These are phyloP conservation scores for Felis catus DNA, from an alignment of 2,113 vertebrate species.

Conservation along the genomic window F.catus_Fca126_mat1.0 CM031418.1:66081001-66081500, in stretches of 20 bases:
- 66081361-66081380: constrained; percentile 82
- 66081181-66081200: constrained; percentile 89
- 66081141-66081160: constrained; percentile 91
- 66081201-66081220: constrained; percentile 94
- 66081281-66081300: constrained; percentile 91
- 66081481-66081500: constrained; percentile 90
- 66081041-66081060: constrained; percentile 83
- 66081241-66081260: constrained; percentile 95
- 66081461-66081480: constrained; percentile 95
- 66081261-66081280: constrained; percentile 95
- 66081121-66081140: constrained; percentile 84
- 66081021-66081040: constrained; percentile 91
- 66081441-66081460: constrained; percentile 96
- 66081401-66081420: constrained; percentile 96
- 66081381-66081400: constrained; percentile 88
- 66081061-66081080: constrained; percentile 84
- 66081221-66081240: constrained; percentile 92
- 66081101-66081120: constrained; percentile 82
- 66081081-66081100: constrained; percentile 85
- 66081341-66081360: constrained; percentile 86
- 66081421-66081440: constrained; percentile 97
- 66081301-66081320: constrained; percentile 87
- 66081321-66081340: constrained; percentile 86
- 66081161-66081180: constrained; percentile 84
- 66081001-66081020: constrained; percentile 92